Base-by-base conservation (phyloP, 2,888 invertebrate genomes). In the Melinopterus prodromus region DNA sequence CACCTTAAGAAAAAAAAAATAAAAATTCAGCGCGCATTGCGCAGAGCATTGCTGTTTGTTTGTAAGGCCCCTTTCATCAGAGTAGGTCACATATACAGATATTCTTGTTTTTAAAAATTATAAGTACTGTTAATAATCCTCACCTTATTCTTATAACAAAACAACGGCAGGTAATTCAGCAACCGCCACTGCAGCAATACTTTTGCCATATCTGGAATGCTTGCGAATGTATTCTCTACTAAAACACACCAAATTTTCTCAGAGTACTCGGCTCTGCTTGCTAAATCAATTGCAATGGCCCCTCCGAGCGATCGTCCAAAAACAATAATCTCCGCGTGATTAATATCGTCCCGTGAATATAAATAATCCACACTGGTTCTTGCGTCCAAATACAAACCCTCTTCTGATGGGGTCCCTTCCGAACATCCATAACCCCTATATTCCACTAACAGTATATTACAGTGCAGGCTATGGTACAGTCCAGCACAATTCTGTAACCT, bases 351-450 rank as follows among this genome's bases (percentile, higher is more conserved):
- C 81, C 98, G 92, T 78, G 94, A 93, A 86, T 93, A 91, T 36
- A 98, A 90, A 90, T 96, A 98, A 86, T 98, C 95, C 83, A 98
- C 91, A 16, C 96, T 96, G 77, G 97, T 94, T 87, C 95, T 93
- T 2, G 97, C 97, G 91, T 99, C 99, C 87, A 93, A 91, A 85
- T 96, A 96, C 2, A 99, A 90, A 4, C 98, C 98, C 84, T 92
- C 92, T 89, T 99, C 98, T 2, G 95, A 95, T 0, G 98, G 97
- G 14, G 92, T 91, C 0, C 98, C 98, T 85, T 96, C 95, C 6
- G 98, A 98, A 35, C 96, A 91, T 0, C 99, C 98, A 90, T 97
- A 99, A 0, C 98, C 99, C 84, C 98, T 92, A 87, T 98, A 99
- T 87, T 99, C 99, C n/a, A 98, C 93, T 92, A 98, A 93, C 75